Base-by-base conservation (phyloP, 1,140 invertebrate genomes). In the Heliothis virescens region DNA sequence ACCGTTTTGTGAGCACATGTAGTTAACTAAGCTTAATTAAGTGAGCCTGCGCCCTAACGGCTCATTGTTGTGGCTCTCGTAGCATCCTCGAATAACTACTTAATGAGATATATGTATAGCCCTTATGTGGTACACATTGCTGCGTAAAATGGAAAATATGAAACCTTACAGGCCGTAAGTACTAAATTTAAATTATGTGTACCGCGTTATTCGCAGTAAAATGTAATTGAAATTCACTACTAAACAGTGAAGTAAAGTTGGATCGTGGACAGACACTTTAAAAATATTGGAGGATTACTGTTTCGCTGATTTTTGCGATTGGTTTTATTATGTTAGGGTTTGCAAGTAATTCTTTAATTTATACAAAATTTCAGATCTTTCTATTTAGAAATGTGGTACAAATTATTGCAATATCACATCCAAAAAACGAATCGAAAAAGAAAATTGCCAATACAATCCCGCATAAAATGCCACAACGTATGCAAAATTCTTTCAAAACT, bases 11-110 rank as follows among this genome's bases (percentile, higher is more conserved):
- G 41, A 34, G 76, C 47, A 53, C 7, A 18, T 50, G 73, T 34
- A 77, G 81, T 83, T 78, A 83, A 82, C 81, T 83, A 53, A 69
- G 82, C 79, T 86, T 84, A 86, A 86, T 86, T 82, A 86, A 83
- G 82, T 78, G 77, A 80, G 74, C 55, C 79, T 73, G 80, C 63
- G 60, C 67, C 75, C 69, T 80, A 78, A 79, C 50, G 81, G 73
- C 81, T 80, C 83, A 86, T 86, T 83, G 85, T 84, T 84, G 81
- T 82, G 83, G 81, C 74, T 71, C 79, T 74, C 67, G 69, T 62
- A 71, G 79, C 62, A 76, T 86, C 82, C 77, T 83, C 77, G 75
- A 84, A 86, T 83, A 83, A 83, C 83, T 83, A 79, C 79, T 82
- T 80, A 79, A 80, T 79, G 62, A 83, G 79, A 82, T 86, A 83